Evolutionary conservation across 2,888 invertebrate genomes (phyloP).

Genomic region (Bibio marci): DNA sequence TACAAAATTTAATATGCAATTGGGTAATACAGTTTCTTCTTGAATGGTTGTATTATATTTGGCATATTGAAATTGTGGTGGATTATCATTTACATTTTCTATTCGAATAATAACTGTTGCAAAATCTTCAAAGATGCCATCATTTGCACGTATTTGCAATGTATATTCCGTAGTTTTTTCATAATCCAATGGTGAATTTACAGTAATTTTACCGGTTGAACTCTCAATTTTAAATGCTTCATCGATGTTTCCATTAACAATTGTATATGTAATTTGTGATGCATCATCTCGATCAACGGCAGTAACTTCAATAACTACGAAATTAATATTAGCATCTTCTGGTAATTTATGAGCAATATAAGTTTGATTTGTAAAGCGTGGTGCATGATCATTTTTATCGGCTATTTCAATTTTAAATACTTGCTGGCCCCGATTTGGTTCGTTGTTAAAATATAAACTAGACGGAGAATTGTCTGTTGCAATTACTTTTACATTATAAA

Average conservation of each 20-base stretch:
- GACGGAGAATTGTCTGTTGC: constrained; percentile 84
- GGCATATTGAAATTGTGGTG: constrained; percentile 59
- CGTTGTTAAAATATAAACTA: constrained; percentile 41
- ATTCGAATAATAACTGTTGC: constrained; percentile 73
- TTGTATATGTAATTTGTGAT: constrained; percentile 72
- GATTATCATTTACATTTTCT: constrained; percentile 84
- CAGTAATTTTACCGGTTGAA: constrained; percentile 69
- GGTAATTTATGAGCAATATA: constrained; percentile 59
- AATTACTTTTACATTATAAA: constrained; percentile 77
- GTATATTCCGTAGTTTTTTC: constrained; percentile 73
- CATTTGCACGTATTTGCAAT: constrained; percentile 66
- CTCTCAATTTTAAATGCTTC: constrained; percentile 75
- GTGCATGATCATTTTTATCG: constrained; percentile 92
- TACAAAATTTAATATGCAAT: constrained; percentile 49
- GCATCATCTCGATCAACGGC: constrained; percentile 81
- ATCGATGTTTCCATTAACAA: constrained; percentile 69
- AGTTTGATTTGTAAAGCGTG: constrained; percentile 61
- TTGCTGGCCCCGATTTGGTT: constrained; percentile 62
- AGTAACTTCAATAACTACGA: constrained; percentile 70
- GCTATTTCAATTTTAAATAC: constrained; percentile 81
- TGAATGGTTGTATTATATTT: constrained; percentile 55
- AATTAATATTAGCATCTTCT: constrained; percentile 71
- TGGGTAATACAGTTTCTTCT: constrained; percentile 52
- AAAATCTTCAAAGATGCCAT: constrained; percentile 67
- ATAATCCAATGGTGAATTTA: constrained; percentile 62